These are phyloP conservation scores for Rhegmatorhina hoffmannsi DNA, from an alignment of 2,113 vertebrate genomes.

Conservation along the genomic window DNA sequence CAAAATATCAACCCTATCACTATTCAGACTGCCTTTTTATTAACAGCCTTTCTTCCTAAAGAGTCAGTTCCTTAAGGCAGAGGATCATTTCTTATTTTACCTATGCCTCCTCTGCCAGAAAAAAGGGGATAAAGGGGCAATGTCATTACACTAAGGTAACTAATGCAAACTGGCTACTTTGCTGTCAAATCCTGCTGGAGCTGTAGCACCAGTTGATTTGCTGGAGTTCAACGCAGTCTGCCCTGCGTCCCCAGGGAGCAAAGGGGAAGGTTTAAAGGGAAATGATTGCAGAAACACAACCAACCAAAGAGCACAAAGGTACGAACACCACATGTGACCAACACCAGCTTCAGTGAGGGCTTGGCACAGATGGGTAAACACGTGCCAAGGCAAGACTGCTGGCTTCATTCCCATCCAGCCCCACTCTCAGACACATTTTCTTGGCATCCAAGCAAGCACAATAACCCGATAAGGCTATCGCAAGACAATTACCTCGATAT, in stretches of 20 bases:
- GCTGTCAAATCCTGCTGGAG: not conserved
- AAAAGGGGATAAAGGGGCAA: not conserved
- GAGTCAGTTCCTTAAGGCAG: not conserved
- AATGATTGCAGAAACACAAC: fast-evolving
- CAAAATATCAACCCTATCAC: not conserved
- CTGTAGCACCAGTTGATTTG: not conserved
- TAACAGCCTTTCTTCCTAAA: not conserved
- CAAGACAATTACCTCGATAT: not conserved
- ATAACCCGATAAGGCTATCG: not conserved
- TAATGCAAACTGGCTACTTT: not conserved
- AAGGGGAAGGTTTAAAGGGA: not conserved
- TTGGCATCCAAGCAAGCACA: not conserved
- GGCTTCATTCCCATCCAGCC: not conserved
- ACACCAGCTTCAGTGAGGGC: fast-evolving
- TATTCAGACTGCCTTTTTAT: not conserved
- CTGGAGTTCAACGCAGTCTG: fast-evolving
- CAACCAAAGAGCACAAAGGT: not conserved
- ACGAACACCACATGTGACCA: fast-evolving
- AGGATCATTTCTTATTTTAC: not conserved
- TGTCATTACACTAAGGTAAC: fast-evolving
- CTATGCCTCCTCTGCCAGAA: not conserved
- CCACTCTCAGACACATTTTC: not conserved
- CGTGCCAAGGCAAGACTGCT: fast-evolving
- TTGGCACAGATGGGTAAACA: fast-evolving
- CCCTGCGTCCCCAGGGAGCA: fast-evolving